Conservation (phyloP, 1,140 invertebrate genomes). For the Platyscapa corneri region DNA sequence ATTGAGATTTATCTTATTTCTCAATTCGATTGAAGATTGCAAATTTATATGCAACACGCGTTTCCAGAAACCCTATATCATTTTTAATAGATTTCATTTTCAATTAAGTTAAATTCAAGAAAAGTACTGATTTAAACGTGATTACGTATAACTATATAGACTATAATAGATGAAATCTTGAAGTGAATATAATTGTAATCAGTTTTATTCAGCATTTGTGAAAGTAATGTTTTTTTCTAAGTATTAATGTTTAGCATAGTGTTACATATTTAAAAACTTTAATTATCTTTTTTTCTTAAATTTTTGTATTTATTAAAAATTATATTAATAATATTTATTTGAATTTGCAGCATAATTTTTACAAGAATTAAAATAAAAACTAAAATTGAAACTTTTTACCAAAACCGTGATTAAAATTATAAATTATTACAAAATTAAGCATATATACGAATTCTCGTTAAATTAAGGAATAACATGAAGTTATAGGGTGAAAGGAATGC, state of each 20-base stretch:
- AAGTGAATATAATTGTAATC: slow-evolving; percentile 45
- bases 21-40: slow-evolving; percentile 38
- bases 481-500: background rate
- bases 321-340: no score
- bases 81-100: slow-evolving; percentile 20
- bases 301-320: no score
- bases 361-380: slow-evolving; percentile 1
- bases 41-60: slow-evolving; percentile 29
- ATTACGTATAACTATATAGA: slow-evolving; percentile 44
- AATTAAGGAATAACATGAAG: slow-evolving; percentile 13
- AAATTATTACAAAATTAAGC: slow-evolving; percentile 13
- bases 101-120: slow-evolving; percentile 1
- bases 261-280: no score
- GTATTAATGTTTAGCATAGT: slow-evolving; percentile 14
- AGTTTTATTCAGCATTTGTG: slow-evolving; percentile 3
- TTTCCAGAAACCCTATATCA: background rate
- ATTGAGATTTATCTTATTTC: slow-evolving; percentile 48
- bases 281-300: no score
- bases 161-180: slow-evolving; percentile 56
- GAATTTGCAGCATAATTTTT: background rate
- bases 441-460: slow-evolving; percentile 19
- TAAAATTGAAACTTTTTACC: no score
- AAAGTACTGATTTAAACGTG: slow-evolving; percentile 11
- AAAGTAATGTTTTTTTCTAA: slow-evolving; percentile 5
- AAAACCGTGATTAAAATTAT: background rate